Conservation (phyloP, 2,113 vertebrate genomes). For the Podocnemis expansa region DNA sequence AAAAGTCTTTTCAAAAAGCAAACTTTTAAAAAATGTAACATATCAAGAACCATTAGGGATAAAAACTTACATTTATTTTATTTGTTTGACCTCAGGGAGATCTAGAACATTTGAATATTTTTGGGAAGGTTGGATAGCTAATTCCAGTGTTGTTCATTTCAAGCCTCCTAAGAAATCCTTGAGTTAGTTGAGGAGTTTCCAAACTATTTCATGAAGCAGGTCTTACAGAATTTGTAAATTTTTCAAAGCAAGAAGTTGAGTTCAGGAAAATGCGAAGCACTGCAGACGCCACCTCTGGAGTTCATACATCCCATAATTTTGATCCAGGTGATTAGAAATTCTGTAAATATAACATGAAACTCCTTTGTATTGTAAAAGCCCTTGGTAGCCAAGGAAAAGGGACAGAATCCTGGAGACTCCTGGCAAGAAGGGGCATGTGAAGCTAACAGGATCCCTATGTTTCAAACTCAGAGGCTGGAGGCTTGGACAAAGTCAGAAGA, state of each 20-base stretch:
- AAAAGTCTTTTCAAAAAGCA: too few species aligned
- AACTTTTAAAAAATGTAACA: background rate
- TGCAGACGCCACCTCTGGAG: background rate
- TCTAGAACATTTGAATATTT: background rate
- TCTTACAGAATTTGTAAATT: background rate
- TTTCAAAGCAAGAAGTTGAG: background rate
- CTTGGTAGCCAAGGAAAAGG: background rate
- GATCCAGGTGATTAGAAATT: background rate
- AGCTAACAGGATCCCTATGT: background rate
- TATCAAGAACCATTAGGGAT: background rate
- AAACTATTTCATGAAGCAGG: background rate
- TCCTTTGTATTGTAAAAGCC: background rate
- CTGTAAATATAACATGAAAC: background rate
- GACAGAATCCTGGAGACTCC: background rate
- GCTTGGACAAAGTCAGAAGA: background rate
- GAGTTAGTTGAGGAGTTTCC: background rate
- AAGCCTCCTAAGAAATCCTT: background rate
- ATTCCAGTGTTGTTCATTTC: background rate
- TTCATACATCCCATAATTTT: background rate
- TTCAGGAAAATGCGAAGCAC: background rate
- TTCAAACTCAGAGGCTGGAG: accelerated
- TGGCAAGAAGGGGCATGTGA: background rate
- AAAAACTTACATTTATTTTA: background rate
- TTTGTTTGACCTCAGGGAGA: background rate
- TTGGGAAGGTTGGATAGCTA: background rate